Conservation (phyloP, 2,888 invertebrate genomes). For the Falcaria lacertinaria region DNA sequence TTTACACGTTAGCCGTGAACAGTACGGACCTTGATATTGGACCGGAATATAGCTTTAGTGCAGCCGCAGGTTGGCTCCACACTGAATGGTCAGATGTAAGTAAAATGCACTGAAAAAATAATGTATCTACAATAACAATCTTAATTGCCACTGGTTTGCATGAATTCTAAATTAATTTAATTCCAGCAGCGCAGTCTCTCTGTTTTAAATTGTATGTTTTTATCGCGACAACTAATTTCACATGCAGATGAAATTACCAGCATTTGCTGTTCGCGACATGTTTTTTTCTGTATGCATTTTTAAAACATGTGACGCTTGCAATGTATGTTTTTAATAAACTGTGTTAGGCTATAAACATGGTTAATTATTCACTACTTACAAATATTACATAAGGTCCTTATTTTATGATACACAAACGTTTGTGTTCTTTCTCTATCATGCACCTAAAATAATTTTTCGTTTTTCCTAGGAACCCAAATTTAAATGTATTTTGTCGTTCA, state of each 20-base stretch:
- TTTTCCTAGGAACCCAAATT: too few species aligned
- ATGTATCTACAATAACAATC: too few species aligned
- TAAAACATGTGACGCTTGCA: not conserved
- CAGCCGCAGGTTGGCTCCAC: slow-evolving; percentile 74
- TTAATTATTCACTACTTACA: too few species aligned
- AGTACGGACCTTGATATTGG: slow-evolving; percentile 54
- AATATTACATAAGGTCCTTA: too few species aligned
- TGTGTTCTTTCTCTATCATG: too few species aligned
- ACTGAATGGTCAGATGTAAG: slow-evolving; percentile 81
- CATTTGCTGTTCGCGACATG: not conserved
- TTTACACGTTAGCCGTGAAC: slow-evolving; percentile 60
- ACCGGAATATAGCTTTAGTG: slow-evolving; percentile 61
- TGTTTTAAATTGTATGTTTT: not conserved
- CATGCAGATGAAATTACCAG: not conserved
- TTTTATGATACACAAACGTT: too few species aligned
- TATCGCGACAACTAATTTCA: not conserved
- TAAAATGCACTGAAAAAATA: too few species aligned
- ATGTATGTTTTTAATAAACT: too few species aligned
- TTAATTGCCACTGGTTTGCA: not conserved
- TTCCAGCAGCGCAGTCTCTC: not conserved
- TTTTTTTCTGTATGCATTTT: not conserved
- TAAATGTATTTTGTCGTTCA: too few species aligned
- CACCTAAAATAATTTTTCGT: too few species aligned
- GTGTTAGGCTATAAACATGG: too few species aligned
- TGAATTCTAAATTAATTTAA: not conserved